Evolutionary conservation across 2,888 invertebrate genomes (phyloP), one percentile per base, ranked within the genome.

Genomic region (Platycnemis pennipes): DNA sequence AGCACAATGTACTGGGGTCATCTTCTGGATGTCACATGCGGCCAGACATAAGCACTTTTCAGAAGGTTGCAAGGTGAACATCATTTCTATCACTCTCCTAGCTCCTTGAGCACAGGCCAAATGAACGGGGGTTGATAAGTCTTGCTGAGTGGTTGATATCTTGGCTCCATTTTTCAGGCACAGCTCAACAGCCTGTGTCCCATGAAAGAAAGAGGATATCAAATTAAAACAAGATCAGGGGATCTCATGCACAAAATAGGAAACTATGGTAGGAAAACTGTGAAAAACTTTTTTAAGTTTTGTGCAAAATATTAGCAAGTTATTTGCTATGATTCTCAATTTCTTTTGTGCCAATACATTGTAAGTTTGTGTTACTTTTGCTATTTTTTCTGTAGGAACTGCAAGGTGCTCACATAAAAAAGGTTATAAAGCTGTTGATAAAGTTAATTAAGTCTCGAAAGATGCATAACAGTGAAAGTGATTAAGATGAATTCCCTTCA

Each of bases 1-100:
- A 0, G 99, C 99, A 96, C 98, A 98, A 96, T 99, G 99, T 0
- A 99, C 96, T 0, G 99, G 99, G 0, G 99, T 99, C 99, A 99
- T 99, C 95, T 98, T 98, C 96, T 98, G 98, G 0, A 98, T 98
- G 95, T 99, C 99, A 94, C 98, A 98, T 0, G 98, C 98, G 42
- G 97, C 97, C 22, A 99, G 96, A 94, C 98, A 98, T 11, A 97
- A 97, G 11, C 97, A 95, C 95, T 98, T 98, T 96, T 98, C 98
- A 88, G 97, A 97, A 0, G 98, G 98, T 96, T 98, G 98, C 97
- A 98, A 97, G 94, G 97, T 97, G 96, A 99, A 98, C 99, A 99
- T 99, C 22, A 99, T 96, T 96, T 98, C 98, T 0, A 99, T 98
- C 95, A 99, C 99, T 95, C 98, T 98, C 56, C 98, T 97, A 13